phyloP scores from a whole-genome alignment of 37 sponge, comb jelly and placozoan species.

The Beroe forskalii region DNA sequence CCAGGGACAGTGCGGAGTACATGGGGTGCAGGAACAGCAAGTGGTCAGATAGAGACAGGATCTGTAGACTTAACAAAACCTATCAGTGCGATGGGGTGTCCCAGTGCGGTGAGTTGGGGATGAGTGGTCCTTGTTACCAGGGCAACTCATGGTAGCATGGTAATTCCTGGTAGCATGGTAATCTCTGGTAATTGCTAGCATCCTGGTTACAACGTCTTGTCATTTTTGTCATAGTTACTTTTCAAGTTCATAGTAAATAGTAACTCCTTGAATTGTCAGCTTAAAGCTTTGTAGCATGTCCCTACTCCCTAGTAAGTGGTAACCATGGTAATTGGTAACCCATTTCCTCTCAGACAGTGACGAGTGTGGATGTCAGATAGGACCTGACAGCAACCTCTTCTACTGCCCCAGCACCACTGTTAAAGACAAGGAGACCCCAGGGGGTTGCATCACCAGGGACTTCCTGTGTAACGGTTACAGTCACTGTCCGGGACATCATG shows the following conservation, averaged over 20 bases:
- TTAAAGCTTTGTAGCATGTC: too few relatives aligned
- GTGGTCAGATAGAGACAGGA: background rate
- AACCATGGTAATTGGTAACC: background rate
- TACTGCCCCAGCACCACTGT: conserved; percentile 25
- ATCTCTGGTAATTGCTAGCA: too few relatives aligned
- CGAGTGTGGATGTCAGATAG: background rate
- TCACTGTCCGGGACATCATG: conserved; percentile 9
- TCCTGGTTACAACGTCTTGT: too few relatives aligned
- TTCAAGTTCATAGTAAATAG: too few relatives aligned
- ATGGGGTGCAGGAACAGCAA: conserved; percentile 30
- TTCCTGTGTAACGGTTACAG: conserved; percentile 61
- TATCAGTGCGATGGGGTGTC: conserved; percentile 13
- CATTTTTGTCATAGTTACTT: too few relatives aligned
- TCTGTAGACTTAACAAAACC: background rate
- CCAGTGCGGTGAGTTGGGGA: conserved; percentile 16
- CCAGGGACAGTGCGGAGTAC: background rate
- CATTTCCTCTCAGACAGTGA: conserved; percentile 10
- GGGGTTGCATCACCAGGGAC: background rate
- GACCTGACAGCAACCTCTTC: background rate
- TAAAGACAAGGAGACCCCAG: background rate
- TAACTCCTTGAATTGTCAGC: too few relatives aligned
- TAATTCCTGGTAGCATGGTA: too few relatives aligned
- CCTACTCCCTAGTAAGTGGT: too few relatives aligned
- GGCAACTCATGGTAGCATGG: too few relatives aligned
- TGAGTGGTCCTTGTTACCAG: too few relatives aligned